Base-by-base conservation (phyloP, 2,888 invertebrate genomes). In the Oasisia sp. region DNA sequence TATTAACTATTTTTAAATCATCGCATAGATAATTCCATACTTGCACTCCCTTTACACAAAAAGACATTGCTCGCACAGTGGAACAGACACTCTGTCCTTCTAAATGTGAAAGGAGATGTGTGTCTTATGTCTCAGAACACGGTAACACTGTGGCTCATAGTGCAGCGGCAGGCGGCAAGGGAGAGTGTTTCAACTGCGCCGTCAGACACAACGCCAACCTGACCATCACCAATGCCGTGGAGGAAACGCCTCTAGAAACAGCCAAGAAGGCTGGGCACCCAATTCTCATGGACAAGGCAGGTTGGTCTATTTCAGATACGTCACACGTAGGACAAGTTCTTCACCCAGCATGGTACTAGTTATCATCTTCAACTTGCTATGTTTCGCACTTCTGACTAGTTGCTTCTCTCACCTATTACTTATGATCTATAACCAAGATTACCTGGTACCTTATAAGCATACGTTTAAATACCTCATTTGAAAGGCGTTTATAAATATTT, bases 111-210 rank as follows among this genome's bases (percentile, higher is more conserved):
- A 14, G 50, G 5, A 14, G 5, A 4, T 38, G 38, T 9, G 9
- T 50, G 50, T 50, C 12, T 50, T 91, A 89, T 89, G 32, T 89
- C 90, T 11, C 92, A 94, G 93, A 38, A 14, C 32, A 94, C 94
- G 96, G 95, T 8, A 95, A 95, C 94, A 95, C 95, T 9, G 94
- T 95, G 19, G 95, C 95, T 1, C 96, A 96, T 92, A 95, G 94
- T 93, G 96, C 96, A 3, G 95, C 95, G 74, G 95, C 95, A 91
- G 94, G 94, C 32, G 96, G 96, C 0, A 94, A 95, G 74, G 95
- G 95, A 11, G 95, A 95, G n/a, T 96, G 95, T 93, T 94, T 96
- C 89, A 96, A 95, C 94, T 96, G 96, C 93, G 95, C 95, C 92
- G 32, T 50, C 44, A 95, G 95, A 90, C 96, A 96, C 93, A 95